Base-by-base conservation (phyloP, 1,140 invertebrate species). In the Drosophila leontia region DNA sequence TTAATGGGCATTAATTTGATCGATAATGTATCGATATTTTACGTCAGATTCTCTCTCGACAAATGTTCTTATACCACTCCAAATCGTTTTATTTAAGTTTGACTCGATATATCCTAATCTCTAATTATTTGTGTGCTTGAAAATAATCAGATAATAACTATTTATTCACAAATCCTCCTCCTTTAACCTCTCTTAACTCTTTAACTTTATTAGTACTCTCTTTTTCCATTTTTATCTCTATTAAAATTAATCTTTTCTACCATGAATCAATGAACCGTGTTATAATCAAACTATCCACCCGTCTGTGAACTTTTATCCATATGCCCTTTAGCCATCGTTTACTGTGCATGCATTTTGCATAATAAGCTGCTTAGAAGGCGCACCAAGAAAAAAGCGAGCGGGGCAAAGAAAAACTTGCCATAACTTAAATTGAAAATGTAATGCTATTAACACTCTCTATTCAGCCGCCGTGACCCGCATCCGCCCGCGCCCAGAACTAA, bases 351-450 rank as follows among this genome's bases (percentile, higher is more conserved):
- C 64, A 74, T 60, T 87, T 77, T 77, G 71, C 82, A 85, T 86
- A 82, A 86, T 70, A 71, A 63, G 64, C 78, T 71, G 69, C 60
- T 75, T 75, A 75, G 69, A 48, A 59, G 32, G 12, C 34, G 39
- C 17, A 53, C 3, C 37, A 47, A 39, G 23, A 45, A 55, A 45
- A 56, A 53, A 15, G 29, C 17, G 8, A 51, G 53, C 7, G 7
- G 17, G 41, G 3, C 4, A n/a, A 41, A 35, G 35, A 56, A 68
- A 75, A 78, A 78, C 75, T 87, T 71, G 64, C 51, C 76, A 77
- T 80, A 88, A 83, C 80, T 88, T 67, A 71, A 80, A 87, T 84
- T 80, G 68, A 75, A 87, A 87, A 77, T 78, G 58, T 78, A 71
- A 88, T 80, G 72, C 67, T 74, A 87, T 88, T 88, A 88, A 87